Conservation (phyloP, 2,797 vertebrate genomes). For the Eleutherodactylus coqui region DNA sequence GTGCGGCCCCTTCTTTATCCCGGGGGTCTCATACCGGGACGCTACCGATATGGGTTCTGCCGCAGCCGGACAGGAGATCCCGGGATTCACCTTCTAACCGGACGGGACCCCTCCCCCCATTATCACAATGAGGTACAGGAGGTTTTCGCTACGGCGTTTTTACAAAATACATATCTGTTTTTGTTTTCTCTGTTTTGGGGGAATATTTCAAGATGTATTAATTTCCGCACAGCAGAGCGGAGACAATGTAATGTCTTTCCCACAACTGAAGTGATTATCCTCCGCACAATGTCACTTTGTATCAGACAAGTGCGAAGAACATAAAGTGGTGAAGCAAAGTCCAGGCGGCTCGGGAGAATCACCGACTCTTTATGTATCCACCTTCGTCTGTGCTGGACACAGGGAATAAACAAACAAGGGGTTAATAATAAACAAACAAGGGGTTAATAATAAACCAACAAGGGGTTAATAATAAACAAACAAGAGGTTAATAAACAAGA, state of each 20-base stretch:
- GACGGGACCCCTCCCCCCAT: too few relatives aligned
- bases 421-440: too few relatives aligned
- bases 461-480: too few relatives aligned
- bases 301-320: background rate
- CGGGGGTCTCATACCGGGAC: too few relatives aligned
- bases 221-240: constrained; percentile 27
- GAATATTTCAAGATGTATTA: background rate
- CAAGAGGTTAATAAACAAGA: too few relatives aligned
- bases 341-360: background rate
- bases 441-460: too few relatives aligned
- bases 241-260: constrained; percentile 8
- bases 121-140: too few relatives aligned
- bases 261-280: constrained; percentile 19
- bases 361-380: background rate
- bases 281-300: background rate
- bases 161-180: background rate
- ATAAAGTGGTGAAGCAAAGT: background rate
- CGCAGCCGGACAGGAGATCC: too few relatives aligned
- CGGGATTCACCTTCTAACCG: too few relatives aligned
- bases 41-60: too few relatives aligned
- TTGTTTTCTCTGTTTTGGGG: background rate
- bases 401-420: background rate
- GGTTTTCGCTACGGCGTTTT: too few relatives aligned
- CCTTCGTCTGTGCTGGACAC: background rate
- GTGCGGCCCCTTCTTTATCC: too few relatives aligned